Evolutionary conservation across 1,140 invertebrate species (phyloP), one percentile per base, ranked within the genome.

Genomic region (Drosophila pallidifrons): DNA sequence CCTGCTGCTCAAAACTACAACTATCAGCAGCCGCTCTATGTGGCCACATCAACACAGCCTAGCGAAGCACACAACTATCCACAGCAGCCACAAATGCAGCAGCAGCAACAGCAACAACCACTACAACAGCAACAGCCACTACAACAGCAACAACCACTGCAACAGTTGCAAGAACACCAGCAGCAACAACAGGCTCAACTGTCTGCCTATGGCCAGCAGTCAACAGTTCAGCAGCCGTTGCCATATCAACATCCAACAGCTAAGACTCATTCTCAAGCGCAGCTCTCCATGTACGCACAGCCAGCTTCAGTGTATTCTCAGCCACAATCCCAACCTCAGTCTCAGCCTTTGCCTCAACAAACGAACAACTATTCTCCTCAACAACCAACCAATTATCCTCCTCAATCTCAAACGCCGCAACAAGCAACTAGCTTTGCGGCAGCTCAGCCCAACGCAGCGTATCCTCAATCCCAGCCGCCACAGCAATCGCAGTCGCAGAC

Each of bases 11-110:
- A 75, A 13, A 73, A 63, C 16, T 89, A 70, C 15, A 88, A 64
- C 66, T 64, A 83, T 32, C 85, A 88, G 74, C 86, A 88, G 60
- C 91, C 87, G 0, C 61, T 91, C 38, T 92, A 91, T 77, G 86
- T 91, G 60, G 77, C 91, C 30, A 91, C 90, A 4, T 75, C 81
- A 3, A 47, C 64, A 7, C 49, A 55, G 6, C 5, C 43, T 1
- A 20, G 5, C 15, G 66, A 75, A 5, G 1, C 57, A 16, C 6
- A 16, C 52, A 69, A 20, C 5, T 83, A 70, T 60, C 7, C 49
- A 2, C 72, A 79, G 25, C 58, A 35, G 32, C 30, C 5, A 8
- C 49, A 13, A 4, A 25, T n/a, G 1, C 49, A 52, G n/a, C 49
- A 52, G 5, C 49, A 52, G 2, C 47, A 51, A 8, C 47, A 28